Evolutionary conservation across 1,140 invertebrate species (phyloP), one percentile per base, ranked within the genome.

Genomic region (Aphis gossypii): DNA sequence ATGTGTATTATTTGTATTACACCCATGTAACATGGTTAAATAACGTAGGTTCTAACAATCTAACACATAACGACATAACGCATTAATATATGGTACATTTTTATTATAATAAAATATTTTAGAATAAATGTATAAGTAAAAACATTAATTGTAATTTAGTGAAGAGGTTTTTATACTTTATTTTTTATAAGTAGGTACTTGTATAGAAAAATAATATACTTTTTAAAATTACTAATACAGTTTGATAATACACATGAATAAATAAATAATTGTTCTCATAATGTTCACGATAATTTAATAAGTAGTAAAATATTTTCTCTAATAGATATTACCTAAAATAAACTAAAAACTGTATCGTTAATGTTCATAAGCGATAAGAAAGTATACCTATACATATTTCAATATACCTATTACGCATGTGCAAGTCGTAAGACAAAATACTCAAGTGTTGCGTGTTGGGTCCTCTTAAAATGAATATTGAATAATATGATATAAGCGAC

Each of bases 401-500:
- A 76, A n/a, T n/a, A 76, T n/a, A 76, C 60, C 14, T 76, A 76
- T 76, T 76, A 76, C 60, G 60, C 60, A 76, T 14, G n/a, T 76
- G 30, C 18, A n/a, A 76, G 14, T n/a, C 60, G 60, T 76, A n/a
- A 76, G 14, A 76, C n/a, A n/a, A 76, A 76, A 76, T 76, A 76
- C n/a, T 76, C 30, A n/a, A 76, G 60, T 76, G n/a, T 68, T 68
- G 60, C 60, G 60, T 76, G 14, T 76, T 76, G n/a, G 30, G n/a
- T 76, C 60, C 60, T 76, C 60, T 76, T n/a, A 76, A 76, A 35
- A 76, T 76, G 30, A 76, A 76, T 76, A 76, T 76, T 76, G 60
- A n/a, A 76, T 76, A 76, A 35, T 76, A 76, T 76, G 60, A 76
- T 76, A 76, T 76, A 76, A 76, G 60, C 6, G 18, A 88, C 44